Percentiles rank a stretch among this genome's conserved stretches.
Evolutionary conservation across 1,140 invertebrate species (phyloP).

Genomic region (Pygmarrhopalites habei): DNA sequence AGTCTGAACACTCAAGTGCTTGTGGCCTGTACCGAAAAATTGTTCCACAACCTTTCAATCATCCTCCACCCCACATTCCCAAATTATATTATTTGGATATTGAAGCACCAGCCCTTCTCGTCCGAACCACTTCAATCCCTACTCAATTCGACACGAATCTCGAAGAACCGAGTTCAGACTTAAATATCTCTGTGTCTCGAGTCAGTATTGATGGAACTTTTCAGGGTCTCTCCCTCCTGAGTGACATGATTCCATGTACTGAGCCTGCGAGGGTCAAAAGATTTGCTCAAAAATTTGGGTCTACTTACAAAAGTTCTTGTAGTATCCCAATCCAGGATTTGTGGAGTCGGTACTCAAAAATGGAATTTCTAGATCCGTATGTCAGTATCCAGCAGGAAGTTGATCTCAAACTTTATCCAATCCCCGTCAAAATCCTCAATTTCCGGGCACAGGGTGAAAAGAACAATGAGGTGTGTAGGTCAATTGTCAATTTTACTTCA

Average conservation of each 20-base stretch:
- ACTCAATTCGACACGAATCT: conserved; percentile 49
- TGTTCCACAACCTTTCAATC: conserved; percentile 44
- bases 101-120: conserved; percentile 46
- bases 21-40: conserved; percentile 49
- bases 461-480: conserved; percentile 35
- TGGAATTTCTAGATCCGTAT: conserved; percentile 35
- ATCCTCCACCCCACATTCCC: conserved; percentile 43
- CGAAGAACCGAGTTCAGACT: conserved; percentile 9
- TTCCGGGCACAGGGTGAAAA: conserved; percentile 37
- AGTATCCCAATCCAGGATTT: conserved; percentile 19
- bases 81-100: conserved; percentile 53
- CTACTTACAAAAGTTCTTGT: conserved; percentile 40
- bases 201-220: conserved; percentile 42
- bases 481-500: conserved; percentile 13
- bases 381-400: conserved; percentile 12
- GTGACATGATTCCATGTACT: conserved; percentile 33
- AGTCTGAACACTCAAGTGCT: conserved; percentile 47
- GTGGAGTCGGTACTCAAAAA: conserved; percentile 21
- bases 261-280: conserved; percentile 10
- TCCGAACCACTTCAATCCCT: conserved; percentile 47
- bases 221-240: conserved; percentile 41
- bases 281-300: conserved; percentile 41
- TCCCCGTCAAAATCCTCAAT: conserved; percentile 38
- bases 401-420: conserved; percentile 22
- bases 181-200: conserved; percentile 43